Evolutionary conservation across 2,113 vertebrate genomes (phyloP), one percentile per base, ranked within the genome.

Genomic region (Cichladusa arquata): DNA sequence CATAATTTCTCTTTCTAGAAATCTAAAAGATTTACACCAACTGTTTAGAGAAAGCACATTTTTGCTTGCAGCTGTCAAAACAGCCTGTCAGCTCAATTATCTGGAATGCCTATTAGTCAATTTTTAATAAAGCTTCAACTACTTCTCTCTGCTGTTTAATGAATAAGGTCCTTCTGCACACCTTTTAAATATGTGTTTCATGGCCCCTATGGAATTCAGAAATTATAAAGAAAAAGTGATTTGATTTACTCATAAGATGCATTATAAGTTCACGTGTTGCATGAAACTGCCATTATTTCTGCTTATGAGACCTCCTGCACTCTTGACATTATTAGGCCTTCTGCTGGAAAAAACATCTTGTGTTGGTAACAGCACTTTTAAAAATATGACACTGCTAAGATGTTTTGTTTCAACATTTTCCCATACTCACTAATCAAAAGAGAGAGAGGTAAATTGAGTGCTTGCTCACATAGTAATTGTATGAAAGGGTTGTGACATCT

Each of bases 1-100:
- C 92, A 97, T 96, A 31, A 96, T 96, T 97, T 96, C 95, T 97
- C 93, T 95, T 96, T 89, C 83, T 96, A 90, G 34, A 98, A 97
- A 97, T 95, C 96, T 91, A 96, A 95, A 97, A 97, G 96, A 98
- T 97, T 98, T 98, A 98, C 89, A 97, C 45, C 91, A 90, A 90
- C 77, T 97, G 66, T 98, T 98, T 98, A 93, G 95, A 96, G 79
- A 85, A 97, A 97, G 96, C 81, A 96, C 79, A 67, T 96, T 97
- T 51, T 96, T 94, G 42, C 94, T 97, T 96, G 92, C 97, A 98
- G 97, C 97, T 98, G 97, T 98, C 97, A 97, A 98, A 98, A 98
- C 95, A 98, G 92, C 65, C 96, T 98, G 98, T 97, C 98, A 98
- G 89, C 98, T 98, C 98, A 98, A 98, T 98, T 98, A 97, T 96